Percentiles rank a stretch among this genome's conserved stretches.
Conservation (phyloP, 2,797 vertebrate species). For the Thripadectes ignobilis region DNA sequence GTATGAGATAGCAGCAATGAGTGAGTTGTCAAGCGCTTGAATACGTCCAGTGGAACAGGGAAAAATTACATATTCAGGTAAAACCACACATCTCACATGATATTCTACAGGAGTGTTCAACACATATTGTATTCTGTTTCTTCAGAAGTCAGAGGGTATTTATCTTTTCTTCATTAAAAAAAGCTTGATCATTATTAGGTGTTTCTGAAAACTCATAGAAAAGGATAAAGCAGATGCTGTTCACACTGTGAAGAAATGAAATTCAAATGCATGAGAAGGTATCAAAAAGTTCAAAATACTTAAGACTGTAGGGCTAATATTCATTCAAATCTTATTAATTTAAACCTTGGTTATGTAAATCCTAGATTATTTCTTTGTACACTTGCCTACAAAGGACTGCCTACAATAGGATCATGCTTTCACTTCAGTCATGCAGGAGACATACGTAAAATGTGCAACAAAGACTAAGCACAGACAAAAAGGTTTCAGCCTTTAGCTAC, state of each 20-base stretch:
- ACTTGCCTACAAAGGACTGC: not conserved
- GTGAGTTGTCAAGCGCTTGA: not conserved
- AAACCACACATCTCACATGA: not conserved
- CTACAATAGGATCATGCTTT: not conserved
- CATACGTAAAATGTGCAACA: not conserved
- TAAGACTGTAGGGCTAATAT: not conserved
- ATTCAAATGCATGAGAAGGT: not conserved
- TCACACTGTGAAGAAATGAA: not conserved
- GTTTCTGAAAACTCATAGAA: not conserved
- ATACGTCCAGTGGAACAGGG: not conserved
- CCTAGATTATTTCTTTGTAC: constrained; percentile 10
- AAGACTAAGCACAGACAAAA: constrained; percentile 45
- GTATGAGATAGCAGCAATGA: not conserved
- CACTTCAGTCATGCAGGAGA: constrained; percentile 8
- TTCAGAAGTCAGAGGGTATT: not conserved
- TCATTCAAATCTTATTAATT: constrained; percentile 1
- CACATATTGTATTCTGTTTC: not conserved
- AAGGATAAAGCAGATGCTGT: not conserved
- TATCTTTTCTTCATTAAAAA: not conserved
- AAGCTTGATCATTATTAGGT: not conserved
- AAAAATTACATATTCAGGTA: not conserved
- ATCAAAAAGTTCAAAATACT: not conserved
- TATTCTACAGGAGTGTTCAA: not conserved
- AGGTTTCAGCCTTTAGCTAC: constrained; percentile 12
- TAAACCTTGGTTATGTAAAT: constrained; percentile 24